phyloP scores from a whole-genome alignment of 2,797 vertebrate species.

The Tapera naevia region DNA sequence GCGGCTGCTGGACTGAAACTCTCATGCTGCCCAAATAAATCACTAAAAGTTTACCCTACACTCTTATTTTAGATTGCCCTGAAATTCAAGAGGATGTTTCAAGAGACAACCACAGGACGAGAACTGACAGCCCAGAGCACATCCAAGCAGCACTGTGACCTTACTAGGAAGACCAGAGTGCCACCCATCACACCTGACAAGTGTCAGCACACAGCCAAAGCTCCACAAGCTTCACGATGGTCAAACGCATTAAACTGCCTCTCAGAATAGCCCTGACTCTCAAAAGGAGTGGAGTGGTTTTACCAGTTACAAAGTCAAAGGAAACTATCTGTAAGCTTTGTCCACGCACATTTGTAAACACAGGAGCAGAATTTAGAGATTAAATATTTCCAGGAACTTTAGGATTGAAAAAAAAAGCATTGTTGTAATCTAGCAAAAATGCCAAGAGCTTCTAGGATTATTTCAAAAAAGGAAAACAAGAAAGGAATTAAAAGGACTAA shows the following conservation, averaged over 20 bases:
- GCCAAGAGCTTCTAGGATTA: background rate
- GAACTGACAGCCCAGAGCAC: background rate
- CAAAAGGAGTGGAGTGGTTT: background rate
- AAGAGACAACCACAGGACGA: background rate
- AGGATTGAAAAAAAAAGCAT: background rate
- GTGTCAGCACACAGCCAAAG: background rate
- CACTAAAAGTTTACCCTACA: background rate
- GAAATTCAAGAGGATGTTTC: background rate
- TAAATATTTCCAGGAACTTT: background rate
- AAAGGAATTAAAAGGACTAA: background rate
- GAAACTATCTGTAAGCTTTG: background rate
- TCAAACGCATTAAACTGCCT: background rate
- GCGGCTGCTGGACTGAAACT: background rate
- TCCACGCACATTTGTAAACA: background rate
- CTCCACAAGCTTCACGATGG: fast-evolving
- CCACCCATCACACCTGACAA: fast-evolving
- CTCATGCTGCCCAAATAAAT: background rate
- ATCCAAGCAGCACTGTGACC: fast-evolving
- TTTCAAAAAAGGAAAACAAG: background rate
- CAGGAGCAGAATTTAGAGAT: background rate
- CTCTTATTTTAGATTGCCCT: background rate
- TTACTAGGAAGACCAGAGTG: background rate
- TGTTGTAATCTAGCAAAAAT: background rate
- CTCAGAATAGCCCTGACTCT: background rate
- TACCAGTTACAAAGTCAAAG: background rate